Evolutionary conservation across 2,888 invertebrate genomes (phyloP), one percentile per base, ranked within the genome.

Genomic region (Microplitis manilae): DNA sequence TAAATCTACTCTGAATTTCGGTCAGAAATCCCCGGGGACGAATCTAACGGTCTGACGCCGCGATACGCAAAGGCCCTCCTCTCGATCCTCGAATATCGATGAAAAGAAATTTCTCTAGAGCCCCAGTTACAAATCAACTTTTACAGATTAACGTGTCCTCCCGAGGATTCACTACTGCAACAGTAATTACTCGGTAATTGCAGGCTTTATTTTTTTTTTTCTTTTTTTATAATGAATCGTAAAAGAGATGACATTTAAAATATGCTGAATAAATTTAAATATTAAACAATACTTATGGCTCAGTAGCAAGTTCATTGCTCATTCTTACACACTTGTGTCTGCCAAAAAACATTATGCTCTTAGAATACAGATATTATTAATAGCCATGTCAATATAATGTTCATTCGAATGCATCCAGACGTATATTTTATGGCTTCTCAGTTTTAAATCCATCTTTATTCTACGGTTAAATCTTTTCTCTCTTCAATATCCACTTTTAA

Each of bases 71-170:
- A 65, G 68, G 64, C 40, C 75, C 75, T 65, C 64, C 65, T 65
- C 75, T 39, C 59, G 70, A 72, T 67, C 72, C 70, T 68, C 50
- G 76, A 76, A 76, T 76, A 76, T 72, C 72, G 76, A 76, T 76
- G 76, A 76, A 76, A 76, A 67, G 68, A 76, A 76, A 76, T 76
- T 68, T 72, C 72, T 68, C 72, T 65, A 70, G 65, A 60, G 67
- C 71, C 60, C 59, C n/a, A 65, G 64, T 40, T 41, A 30, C 38
- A 65, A 65, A 65, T 65, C 30, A 65, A 65, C 65, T 65, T 65
- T 65, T 30, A 6, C 30, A 9, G 65, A 65, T 65, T 38, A 65
- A 30, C 20, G 13, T 30, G 13, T n/a, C 30, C 38, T 30, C 30
- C 39, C 50, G 50, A 67, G 73, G 30, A 67, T 40, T 61, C 62